A percentile compares a stretch with the other conserved stretches of the same genome.
These are phyloP conservation scores for Xestia c-nigrum DNA, from an alignment of 2,888 invertebrate species.

Conservation along the genomic window DNA sequence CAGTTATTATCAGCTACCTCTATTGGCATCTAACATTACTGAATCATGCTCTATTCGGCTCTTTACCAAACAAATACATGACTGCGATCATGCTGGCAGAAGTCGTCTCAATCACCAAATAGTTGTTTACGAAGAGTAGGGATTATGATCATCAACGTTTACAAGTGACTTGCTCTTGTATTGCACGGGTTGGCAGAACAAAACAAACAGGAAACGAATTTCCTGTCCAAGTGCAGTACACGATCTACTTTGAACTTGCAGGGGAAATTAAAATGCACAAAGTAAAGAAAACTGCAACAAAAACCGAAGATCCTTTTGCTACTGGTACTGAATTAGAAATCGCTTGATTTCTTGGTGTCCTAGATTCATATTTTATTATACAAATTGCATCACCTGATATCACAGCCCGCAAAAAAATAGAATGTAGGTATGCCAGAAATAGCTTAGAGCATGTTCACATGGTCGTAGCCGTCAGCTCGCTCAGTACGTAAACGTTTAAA, in stretches of 20 bases:
- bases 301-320: background rate
- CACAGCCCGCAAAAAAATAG: background rate
- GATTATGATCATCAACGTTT: background rate
- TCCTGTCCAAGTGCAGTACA: slow-evolving; percentile 1
- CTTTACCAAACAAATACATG: background rate
- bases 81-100: background rate
- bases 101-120: background rate
- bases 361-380: background rate
- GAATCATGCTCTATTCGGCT: background rate
- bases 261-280: slow-evolving; percentile 22
- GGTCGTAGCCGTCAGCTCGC: background rate
- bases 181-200: background rate
- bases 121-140: background rate
- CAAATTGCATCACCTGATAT: background rate
- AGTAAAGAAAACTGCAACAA: background rate
- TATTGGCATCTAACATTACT: background rate
- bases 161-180: background rate
- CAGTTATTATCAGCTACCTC: too few species aligned
- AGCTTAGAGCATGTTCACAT: slow-evolving; percentile 10
- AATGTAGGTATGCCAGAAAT: background rate
- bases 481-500: slow-evolving; percentile 21
- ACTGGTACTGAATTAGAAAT: background rate
- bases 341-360: background rate
- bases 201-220: background rate
- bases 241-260: background rate